Base-by-base conservation (phyloP, 2,797 vertebrate species). In the Pagetopsis macropterus region DNA sequence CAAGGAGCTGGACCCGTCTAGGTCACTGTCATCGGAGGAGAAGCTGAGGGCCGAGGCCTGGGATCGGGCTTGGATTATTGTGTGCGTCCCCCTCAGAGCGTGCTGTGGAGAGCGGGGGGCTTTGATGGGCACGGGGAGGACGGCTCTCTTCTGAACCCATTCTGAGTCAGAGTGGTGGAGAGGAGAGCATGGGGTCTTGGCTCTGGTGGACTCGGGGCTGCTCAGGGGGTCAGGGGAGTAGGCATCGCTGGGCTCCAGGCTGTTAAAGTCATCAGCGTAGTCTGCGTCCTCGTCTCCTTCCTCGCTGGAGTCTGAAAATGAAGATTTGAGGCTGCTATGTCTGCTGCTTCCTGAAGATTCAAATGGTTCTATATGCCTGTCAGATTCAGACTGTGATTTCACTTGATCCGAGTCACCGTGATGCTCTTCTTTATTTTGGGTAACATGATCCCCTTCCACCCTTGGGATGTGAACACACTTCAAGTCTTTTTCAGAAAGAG, bases 181-280 rank as follows among this genome's bases (percentile, higher is more conserved):
- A 3, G 70, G 74, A 52, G 80, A 72, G 55, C 0, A 83, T 19
- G 88, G 87, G 16, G 76, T 79, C 56, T 85, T 90, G 76, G 63
- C 45, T 69, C 70, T 57, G 27, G 67, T 83, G 59, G 80, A 60
- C 45, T 94, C 92, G 2, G 89, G 88, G 85, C 93, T 95, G 59
- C 85, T 93, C 11, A 71, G 17, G 3, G 51, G 73, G 84, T 91
- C 87, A 59, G 87, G 85, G 0, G 87, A 93, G 76, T 72, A 90
- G 70, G 72, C 87, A 33, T 91, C 92, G 1, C 71, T 94, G 49
- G 88, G 82, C n/a, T 96, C 95, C 1, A 91, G 64, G 65, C 93
- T 94, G 73, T 83, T 94, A 75, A 96, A 96, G 85, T 96, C 96
- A 82, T 97, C 96, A 3, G 91, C 93, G 68, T 94, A 95, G 8